Conservation (phyloP, 2,113 vertebrate species). For the Phoenicopterus ruber region DNA sequence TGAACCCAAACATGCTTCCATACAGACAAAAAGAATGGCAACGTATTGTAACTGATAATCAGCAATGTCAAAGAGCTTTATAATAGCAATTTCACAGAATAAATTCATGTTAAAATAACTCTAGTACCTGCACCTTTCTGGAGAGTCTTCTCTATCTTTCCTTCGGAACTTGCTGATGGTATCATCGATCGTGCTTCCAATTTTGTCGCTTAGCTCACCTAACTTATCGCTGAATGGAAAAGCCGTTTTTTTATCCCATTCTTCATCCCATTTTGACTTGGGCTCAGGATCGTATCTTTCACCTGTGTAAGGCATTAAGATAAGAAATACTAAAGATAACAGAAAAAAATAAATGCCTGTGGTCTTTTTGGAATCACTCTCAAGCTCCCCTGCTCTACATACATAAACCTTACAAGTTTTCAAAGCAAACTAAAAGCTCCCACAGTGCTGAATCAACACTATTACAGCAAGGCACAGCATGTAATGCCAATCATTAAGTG, state of each 20-base stretch:
- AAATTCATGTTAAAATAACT: neutral
- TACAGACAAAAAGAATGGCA: neutral
- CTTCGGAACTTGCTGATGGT: conserved; percentile 95
- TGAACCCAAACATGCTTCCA: neutral
- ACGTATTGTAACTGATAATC: neutral
- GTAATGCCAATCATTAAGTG: conserved; percentile 46
- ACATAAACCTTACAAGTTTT: conserved; percentile 5
- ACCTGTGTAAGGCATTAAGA: conserved; percentile 68
- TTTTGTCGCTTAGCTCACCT: conserved; percentile 95
- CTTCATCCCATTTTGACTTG: conserved; percentile 92
- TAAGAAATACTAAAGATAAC: conserved; percentile 25
- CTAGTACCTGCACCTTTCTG: conserved; percentile 90
- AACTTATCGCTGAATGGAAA: conserved; percentile 97
- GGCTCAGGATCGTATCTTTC: conserved; percentile 89
- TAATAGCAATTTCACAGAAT: neutral
- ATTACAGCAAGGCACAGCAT: conserved; percentile 29
- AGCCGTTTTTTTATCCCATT: conserved; percentile 90
- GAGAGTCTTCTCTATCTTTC: conserved; percentile 94
- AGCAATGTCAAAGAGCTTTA: neutral
- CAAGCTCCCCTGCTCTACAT: neutral
- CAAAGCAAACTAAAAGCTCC: conserved; percentile 49
- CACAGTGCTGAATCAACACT: conserved; percentile 46
- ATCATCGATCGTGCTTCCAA: conserved; percentile 96
- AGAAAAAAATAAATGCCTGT: neutral
- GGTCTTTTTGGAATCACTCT: conserved; percentile 8